Base-by-base conservation (phyloP, 2,113 vertebrate species). In the Epinephelus cyanopodus region DNA sequence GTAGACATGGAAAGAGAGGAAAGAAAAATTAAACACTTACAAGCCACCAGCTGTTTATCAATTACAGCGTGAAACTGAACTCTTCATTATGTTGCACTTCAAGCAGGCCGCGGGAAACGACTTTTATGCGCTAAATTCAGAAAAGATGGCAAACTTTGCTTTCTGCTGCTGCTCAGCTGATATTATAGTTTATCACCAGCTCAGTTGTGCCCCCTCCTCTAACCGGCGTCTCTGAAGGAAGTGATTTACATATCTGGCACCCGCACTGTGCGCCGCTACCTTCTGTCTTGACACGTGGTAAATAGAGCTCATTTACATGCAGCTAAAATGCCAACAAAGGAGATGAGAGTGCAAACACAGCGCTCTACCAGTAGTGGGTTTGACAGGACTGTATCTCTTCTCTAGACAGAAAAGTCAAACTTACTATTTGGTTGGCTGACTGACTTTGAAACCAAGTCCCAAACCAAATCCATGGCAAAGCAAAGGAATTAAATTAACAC, bases 271-370 rank as follows among this genome's bases (percentile, higher is more conserved):
- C 71, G 47, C 64, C 73, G 81, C 19, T n/a, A n/a, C 48, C 65
- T 73, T 85, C 72, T 60, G 33, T 77, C 61, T 67, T 73, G 81
- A 88, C 80, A 78, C 21, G 50, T 74, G 42, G 52, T 81, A 82
- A 90, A 90, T 79, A 83, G 73, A 85, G 50, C 87, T 92, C 73
- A 86, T 88, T 80, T 83, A 61, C 78, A 90, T 91, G 83, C 87
- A 85, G 82, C 61, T 82, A 76, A 83, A 87, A 81, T 47, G 76
- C 81, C 78, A 87, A 84, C 68, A 74, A 70, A 81, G 58, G 29
- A 56, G 23, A 77, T 29, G 75, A 78, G 78, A 85, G 45, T 52
- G 60, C 63, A 72, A 76, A 87, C 74, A 45, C 57, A 45, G 74
- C 39, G n/a, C 63, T 74, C 74, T 60, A 48, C 61, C 70, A 75